Base-by-base conservation (phyloP, 2,797 vertebrate genomes). In the Gouania willdenowi region DNA sequence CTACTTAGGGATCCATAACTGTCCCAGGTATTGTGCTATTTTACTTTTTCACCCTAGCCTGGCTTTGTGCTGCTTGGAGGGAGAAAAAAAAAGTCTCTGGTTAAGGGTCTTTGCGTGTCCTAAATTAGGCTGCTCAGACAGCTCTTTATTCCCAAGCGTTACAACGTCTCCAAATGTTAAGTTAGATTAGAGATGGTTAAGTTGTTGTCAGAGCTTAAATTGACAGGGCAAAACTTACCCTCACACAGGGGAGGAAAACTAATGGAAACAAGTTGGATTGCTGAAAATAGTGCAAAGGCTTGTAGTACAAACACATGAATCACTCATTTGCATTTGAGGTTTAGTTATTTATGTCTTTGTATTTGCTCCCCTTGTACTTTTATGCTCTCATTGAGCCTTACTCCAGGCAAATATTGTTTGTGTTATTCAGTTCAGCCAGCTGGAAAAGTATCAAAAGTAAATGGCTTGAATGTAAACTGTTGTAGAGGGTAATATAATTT, bases 61-160 rank as follows among this genome's bases (percentile, higher is more conserved):
- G 26, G 9, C 27, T 41, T 10, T 38, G 31, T 31, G 26, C 20
- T 26, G 14, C 26, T 41, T 15, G 36, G 43, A n/a, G n/a, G n/a
- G n/a, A n/a, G n/a, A 19, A 30, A 23, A n/a, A n/a, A n/a, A 33
- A 31, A 58, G 47, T 30, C 11, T 14, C 5, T 14, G 5, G 16
- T 34, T 30, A 11, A 43, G 21, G 11, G 25, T 34, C 1, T 32
- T 40, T 27, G 52, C 20, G 48, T 18, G 15, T 24, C 22, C n/a
- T 31, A 6, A 48, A 42, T 47, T 37, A 47, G 9, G 38, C 30
- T 12, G 48, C 36, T 41, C 26, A 24, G 46, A 30, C 19, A 42
- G 9, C 26, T 44, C 9, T 51, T n/a, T 34, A 41, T 45, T 62
- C 23, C 17, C 15, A 25, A 8, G 23, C 14, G 16, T 5, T 26